A percentile compares a stretch with the other conserved stretches of the same genome.
phyloP scores from a whole-genome alignment of 2,113 vertebrate genomes.

The Emydocephalus ijimae region DNA sequence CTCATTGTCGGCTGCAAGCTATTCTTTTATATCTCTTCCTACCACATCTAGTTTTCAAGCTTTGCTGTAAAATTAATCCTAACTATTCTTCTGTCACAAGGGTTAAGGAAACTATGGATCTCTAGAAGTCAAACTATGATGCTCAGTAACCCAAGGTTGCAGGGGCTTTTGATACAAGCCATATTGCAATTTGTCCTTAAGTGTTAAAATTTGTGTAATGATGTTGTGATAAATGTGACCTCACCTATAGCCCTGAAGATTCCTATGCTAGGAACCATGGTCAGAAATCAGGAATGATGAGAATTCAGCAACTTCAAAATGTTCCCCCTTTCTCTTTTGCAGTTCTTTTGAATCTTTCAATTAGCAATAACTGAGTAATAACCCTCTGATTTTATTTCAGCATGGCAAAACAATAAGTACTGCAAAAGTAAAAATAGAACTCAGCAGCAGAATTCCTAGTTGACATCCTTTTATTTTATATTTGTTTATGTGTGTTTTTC shows the following conservation, averaged over 20 bases:
- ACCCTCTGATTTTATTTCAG: constrained; percentile 33
- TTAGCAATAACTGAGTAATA: constrained; percentile 40
- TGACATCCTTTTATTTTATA: constrained; percentile 62
- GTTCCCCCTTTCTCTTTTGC: not conserved
- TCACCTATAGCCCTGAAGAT: not conserved
- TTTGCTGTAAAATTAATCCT: constrained; percentile 14
- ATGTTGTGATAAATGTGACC: not conserved
- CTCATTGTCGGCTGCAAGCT: not conserved
- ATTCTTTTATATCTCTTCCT: constrained; percentile 22
- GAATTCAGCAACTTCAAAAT: not conserved
- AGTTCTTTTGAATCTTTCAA: constrained; percentile 38
- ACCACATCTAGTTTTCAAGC: constrained; percentile 25
- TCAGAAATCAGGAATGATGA: not conserved
- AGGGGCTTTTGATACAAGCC: not conserved
- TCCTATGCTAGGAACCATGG: not conserved
- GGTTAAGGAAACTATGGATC: not conserved
- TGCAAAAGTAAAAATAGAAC: constrained; percentile 38
- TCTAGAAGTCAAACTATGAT: not conserved
- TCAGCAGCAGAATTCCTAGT: constrained; percentile 29
- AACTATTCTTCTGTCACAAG: constrained; percentile 16
- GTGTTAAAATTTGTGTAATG: not conserved
- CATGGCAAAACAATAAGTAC: constrained; percentile 36
- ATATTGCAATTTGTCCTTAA: not conserved
- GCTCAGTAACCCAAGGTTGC: not conserved
- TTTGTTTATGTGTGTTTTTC: constrained; percentile 41